phyloP scores from a whole-genome alignment of 2,797 vertebrate genomes.

The Pipistrellus pygmaeus region DNA sequence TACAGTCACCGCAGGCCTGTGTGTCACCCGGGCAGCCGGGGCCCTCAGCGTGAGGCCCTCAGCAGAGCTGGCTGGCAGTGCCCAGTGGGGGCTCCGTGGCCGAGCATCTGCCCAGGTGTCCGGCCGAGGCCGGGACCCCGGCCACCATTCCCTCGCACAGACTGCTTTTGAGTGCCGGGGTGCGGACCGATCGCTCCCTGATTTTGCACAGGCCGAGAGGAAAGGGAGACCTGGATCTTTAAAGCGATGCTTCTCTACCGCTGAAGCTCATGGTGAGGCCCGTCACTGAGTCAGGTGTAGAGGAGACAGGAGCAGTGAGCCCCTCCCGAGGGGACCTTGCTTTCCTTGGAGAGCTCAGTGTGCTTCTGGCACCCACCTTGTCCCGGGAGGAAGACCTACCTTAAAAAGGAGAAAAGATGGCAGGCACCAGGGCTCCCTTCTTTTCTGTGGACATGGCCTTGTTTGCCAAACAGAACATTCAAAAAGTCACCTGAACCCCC shows the following conservation, averaged over 20 bases:
- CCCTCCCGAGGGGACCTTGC: not conserved
- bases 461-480: slow-evolving; percentile 9
- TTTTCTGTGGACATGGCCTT: slow-evolving; percentile 21
- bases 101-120: not conserved
- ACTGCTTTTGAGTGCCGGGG: accelerated
- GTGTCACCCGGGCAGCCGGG: not conserved
- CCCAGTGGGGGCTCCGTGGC: not conserved
- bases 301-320: too few species aligned
- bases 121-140: not conserved
- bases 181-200: not conserved
- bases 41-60: not conserved
- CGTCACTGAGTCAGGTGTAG: not conserved
- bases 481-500: not conserved
- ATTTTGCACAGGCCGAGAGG: not conserved
- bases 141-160: not conserved
- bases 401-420: not conserved
- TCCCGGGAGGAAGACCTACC: not conserved
- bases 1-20: not conserved
- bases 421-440: not conserved
- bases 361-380: not conserved
- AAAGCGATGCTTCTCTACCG: not conserved
- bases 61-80: not conserved
- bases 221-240: not conserved
- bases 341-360: not conserved
- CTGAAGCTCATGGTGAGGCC: not conserved